These are phyloP conservation scores for Eidolon dupreanum DNA, from an alignment of 2,797 vertebrate genomes.

Conservation along the genomic window DNA sequence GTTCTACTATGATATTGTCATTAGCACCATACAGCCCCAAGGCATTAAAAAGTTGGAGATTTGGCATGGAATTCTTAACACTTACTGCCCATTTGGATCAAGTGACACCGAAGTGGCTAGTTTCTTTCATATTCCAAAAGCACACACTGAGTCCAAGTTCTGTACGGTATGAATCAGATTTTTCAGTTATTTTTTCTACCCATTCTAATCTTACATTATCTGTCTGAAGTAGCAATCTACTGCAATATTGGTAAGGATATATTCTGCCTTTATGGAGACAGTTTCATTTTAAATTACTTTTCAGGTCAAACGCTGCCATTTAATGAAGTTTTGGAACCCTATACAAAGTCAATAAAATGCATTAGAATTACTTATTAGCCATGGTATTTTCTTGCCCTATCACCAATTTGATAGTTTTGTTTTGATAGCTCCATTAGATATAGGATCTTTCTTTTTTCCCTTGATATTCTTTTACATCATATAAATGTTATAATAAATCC, in stretches of 20 bases:
- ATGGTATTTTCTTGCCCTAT: constrained; percentile 32
- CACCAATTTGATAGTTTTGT: not conserved
- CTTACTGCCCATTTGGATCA: not conserved
- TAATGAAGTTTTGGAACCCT: constrained; percentile 57
- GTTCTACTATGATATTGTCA: not conserved
- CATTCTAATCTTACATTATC: constrained; percentile 16
- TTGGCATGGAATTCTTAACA: not conserved
- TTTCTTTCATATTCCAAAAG: not conserved
- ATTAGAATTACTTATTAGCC: constrained; percentile 70
- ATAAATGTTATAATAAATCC: not conserved
- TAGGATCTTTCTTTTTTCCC: not conserved
- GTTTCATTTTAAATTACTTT: constrained; percentile 76
- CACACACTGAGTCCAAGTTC: not conserved
- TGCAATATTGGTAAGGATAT: constrained; percentile 10
- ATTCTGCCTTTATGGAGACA: constrained; percentile 63
- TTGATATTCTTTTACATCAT: not conserved
- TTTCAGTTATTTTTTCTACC: constrained; percentile 22
- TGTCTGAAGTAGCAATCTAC: constrained; percentile 33
- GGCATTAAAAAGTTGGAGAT: not conserved
- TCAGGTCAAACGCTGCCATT: constrained; percentile 55
- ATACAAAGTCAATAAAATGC: constrained; percentile 62
- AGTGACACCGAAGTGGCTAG: not conserved
- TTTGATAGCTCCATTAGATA: constrained; percentile 61
- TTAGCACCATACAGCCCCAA: not conserved
- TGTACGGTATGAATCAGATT: not conserved